Evolutionary conservation across 2,113 vertebrate species (phyloP).

Genomic region (Machaerirhynchus nigripectus): DNA sequence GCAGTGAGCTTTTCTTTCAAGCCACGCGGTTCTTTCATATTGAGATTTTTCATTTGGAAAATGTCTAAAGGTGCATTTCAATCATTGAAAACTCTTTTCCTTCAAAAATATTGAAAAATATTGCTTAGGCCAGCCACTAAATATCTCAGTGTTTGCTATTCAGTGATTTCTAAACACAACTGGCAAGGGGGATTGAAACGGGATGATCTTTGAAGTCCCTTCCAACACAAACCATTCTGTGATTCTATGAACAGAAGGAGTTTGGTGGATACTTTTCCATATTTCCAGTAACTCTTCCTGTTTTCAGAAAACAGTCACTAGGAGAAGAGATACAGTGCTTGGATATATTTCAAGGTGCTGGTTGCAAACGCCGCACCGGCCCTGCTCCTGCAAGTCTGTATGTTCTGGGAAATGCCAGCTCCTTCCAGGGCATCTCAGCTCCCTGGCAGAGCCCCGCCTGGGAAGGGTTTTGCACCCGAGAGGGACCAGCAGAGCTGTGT

Average conservation of each 20-base stretch:
- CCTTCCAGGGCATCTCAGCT: neutral
- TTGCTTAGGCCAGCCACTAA: neutral
- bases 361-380: rapidly evolving
- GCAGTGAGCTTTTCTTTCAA: neutral
- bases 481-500: neutral
- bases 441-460: neutral
- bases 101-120: neutral
- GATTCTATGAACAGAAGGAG: neutral
- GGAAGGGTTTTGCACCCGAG: neutral
- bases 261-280: neutral
- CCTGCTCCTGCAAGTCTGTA: neutral
- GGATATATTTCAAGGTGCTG: neutral
- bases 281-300: neutral
- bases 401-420: neutral
- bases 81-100: neutral
- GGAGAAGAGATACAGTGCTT: neutral
- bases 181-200: neutral
- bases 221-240: neutral
- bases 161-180: neutral
- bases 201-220: neutral
- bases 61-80: neutral
- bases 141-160: neutral
- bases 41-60: conserved; percentile 1
- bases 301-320: neutral
- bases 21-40: neutral